Percentiles rank a stretch among this genome's conserved stretches.
These are phyloP conservation scores for Nomia melanderi DNA, from an alignment of 1,140 invertebrate species.

Conservation along the genomic window DNA sequence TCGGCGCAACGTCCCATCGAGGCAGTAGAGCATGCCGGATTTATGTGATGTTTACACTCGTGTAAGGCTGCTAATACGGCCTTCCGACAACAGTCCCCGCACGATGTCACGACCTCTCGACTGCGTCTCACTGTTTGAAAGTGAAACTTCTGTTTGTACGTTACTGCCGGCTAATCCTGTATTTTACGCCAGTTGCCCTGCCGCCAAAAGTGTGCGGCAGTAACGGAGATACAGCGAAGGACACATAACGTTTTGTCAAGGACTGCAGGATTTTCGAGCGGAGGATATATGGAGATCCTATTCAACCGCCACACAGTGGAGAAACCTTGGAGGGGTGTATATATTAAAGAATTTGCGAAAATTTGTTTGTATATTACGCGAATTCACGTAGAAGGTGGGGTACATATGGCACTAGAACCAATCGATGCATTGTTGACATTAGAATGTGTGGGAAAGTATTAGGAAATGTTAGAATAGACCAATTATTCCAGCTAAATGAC, in stretches of 20 bases:
- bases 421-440: too few relatives aligned
- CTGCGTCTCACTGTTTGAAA: slow-evolving; percentile 73
- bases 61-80: slow-evolving; percentile 76
- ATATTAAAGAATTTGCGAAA: background rate
- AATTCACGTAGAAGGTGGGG: too few relatives aligned
- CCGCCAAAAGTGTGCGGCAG: background rate
- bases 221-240: slow-evolving; percentile 13
- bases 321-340: background rate
- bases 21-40: slow-evolving; percentile 68
- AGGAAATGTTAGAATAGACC: too few relatives aligned
- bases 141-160: slow-evolving; percentile 79
- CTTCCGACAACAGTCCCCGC: slow-evolving; percentile 73
- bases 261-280: slow-evolving; percentile 41
- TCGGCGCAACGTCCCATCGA: slow-evolving; percentile 15
- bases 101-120: slow-evolving; percentile 64
- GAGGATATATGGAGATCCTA: background rate
- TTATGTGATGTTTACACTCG: slow-evolving; percentile 77
- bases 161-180: slow-evolving; percentile 77
- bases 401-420: too few relatives aligned
- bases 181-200: slow-evolving; percentile 70
- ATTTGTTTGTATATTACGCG: too few relatives aligned
- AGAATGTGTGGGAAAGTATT: too few relatives aligned
- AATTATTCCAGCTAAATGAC: too few relatives aligned
- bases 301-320: background rate
- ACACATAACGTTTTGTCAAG: slow-evolving; percentile 5